Evolutionary conservation across 1,140 invertebrate species (phyloP).

Genomic region (Antheraea mylitta): DNA sequence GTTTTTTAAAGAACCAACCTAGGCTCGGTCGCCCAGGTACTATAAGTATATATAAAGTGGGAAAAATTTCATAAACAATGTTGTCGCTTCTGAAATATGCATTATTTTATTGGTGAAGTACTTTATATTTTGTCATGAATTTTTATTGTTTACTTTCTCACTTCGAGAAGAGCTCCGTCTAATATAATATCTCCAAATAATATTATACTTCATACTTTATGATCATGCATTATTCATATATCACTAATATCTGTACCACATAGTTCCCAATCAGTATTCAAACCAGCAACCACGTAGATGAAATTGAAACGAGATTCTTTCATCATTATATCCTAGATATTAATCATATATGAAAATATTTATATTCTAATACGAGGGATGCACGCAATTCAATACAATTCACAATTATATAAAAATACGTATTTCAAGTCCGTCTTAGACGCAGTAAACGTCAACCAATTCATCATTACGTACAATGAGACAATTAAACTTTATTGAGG

Average conservation of each 20-base stretch:
- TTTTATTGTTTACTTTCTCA: not conserved
- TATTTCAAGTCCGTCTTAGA: conserved; percentile 14
- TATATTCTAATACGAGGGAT: too few species aligned
- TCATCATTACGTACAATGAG: conserved; percentile 54
- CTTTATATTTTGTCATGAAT: not conserved
- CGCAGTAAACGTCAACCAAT: conserved; percentile 28
- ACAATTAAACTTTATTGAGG: conserved; percentile 65
- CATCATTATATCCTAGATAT: not conserved
- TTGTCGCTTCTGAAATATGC: not conserved
- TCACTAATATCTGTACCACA: not conserved
- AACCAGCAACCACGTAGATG: not conserved
- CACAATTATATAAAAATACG: not conserved
- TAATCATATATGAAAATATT: not conserved
- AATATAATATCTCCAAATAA: not conserved
- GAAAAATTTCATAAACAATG: not conserved
- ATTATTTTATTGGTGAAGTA: not conserved
- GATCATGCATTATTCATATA: not conserved
- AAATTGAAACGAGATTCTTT: not conserved
- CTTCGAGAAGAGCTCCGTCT: not conserved
- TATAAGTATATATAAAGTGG: too few species aligned
- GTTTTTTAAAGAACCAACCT: too few species aligned
- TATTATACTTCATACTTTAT: not conserved
- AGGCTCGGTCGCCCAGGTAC: too few species aligned
- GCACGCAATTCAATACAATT: not conserved
- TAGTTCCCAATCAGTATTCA: not conserved